A percentile compares a stretch with the other conserved stretches of the same genome.
Conservation (phyloP, 2,797 vertebrate genomes). For the Anguilla marmorata region DNA sequence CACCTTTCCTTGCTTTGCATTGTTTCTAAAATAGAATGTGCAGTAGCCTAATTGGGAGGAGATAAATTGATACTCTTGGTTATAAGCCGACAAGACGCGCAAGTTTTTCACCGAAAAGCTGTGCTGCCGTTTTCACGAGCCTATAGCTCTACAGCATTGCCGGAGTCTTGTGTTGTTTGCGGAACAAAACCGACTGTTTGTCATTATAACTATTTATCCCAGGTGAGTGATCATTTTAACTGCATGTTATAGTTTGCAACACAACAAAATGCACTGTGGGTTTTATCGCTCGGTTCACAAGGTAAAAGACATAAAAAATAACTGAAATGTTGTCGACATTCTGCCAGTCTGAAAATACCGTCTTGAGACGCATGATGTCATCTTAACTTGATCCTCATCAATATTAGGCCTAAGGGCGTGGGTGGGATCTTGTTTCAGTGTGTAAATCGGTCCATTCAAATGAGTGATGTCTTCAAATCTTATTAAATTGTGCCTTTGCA, state of each 20-base stretch:
- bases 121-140: neutral
- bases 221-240: constrained; percentile 9
- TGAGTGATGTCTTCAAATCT: neutral
- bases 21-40: neutral
- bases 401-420: neutral
- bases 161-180: neutral
- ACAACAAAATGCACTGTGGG: constrained; percentile 12
- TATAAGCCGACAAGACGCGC: neutral
- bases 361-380: constrained; percentile 19
- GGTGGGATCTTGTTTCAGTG: neutral
- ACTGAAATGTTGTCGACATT: neutral
- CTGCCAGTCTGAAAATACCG: neutral
- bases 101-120: neutral
- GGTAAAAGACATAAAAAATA: constrained; percentile 4
- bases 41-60: neutral
- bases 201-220: constrained; percentile 15
- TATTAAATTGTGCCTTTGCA: neutral
- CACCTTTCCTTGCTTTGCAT: neutral
- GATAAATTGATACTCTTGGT: neutral
- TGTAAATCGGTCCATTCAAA: neutral
- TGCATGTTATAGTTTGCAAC: constrained; percentile 15
- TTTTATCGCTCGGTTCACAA: constrained; percentile 1
- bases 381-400: constrained; percentile 12
- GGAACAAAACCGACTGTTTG: neutral
- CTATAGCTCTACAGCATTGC: neutral